Base-by-base conservation (phyloP, 2,797 vertebrate species). In the Trachurus trachurus region DNA sequence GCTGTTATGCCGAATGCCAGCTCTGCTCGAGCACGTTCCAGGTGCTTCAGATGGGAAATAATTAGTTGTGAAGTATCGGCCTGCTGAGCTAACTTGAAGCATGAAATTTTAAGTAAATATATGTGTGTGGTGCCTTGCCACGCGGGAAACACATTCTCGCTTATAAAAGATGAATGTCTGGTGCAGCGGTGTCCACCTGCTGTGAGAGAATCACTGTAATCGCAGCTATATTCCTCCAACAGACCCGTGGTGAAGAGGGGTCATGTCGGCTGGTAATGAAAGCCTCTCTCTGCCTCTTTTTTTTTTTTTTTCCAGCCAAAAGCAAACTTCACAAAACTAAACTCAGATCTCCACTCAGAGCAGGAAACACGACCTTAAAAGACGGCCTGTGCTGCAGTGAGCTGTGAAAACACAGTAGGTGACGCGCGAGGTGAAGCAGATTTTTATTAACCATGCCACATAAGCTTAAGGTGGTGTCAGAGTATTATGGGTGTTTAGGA, bases 221-320 rank as follows among this genome's bases (percentile, higher is more conserved):
- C 9, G 34, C 9, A 66, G 84, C 84, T 57, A 58, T 76, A 82
- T 86, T 88, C 87, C 85, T 86, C 88, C 84, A 81, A 81, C 89
- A 78, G 85, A 84, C 66, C 64, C 53, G 31, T 10, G 54, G 61
- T 71, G 85, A 82, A 67, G 65, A 78, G 69, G 52, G 52, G 80
- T 83, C 88, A 69, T 63, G 80, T 84, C 84, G 74, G 75, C 66
- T 39, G 77, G 58, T 92, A 89, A 91, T 92, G 82, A 89, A 93
- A 82, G 81, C 66, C 73, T 70, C 73, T 16, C 15, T 74, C 80
- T 75, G 62, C 78, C 1, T 26, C 26, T 26, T 26, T 26, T 26
- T 70, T 10, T 26, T 26, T 26, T 26, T 70, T 10, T 40, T 40
- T 40, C 1, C 82, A 78, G 82, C 86, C 78, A 65, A 76, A 74